A percentile compares a stretch with the other conserved stretches of the same genome.
phyloP scores from a whole-genome alignment of 2,113 vertebrate genomes.

The Mola mola region DNA sequence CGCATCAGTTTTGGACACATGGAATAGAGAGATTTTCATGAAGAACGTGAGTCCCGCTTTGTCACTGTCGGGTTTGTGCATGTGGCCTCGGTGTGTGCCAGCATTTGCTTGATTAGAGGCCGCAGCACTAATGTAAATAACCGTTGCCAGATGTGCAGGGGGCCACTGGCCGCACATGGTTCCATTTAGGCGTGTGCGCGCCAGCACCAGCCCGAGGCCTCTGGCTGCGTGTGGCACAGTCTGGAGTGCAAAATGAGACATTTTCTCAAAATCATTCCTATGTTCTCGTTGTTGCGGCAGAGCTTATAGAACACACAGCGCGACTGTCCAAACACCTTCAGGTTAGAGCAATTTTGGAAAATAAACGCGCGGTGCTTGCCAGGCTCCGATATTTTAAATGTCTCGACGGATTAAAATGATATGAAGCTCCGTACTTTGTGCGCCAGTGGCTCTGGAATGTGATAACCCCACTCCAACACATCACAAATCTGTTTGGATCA shows the following conservation, averaged over 20 bases:
- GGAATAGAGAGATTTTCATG: too few species aligned
- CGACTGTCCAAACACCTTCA: too few species aligned
- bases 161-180: slow-evolving; percentile 43
- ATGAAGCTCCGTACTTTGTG: too few species aligned
- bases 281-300: too few species aligned
- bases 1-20: too few species aligned
- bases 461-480: slow-evolving; percentile 25
- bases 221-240: too few species aligned
- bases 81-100: slow-evolving; percentile 63
- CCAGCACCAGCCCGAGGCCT: slow-evolving; percentile 27
- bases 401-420: slow-evolving; percentile 8
- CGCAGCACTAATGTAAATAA: slow-evolving; percentile 66
- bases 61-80: too few species aligned
- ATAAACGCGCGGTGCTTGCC: neutral
- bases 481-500: slow-evolving; percentile 44
- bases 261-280: too few species aligned
- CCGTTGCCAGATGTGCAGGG: slow-evolving; percentile 71
- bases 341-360: neutral
- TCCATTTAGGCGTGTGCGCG: slow-evolving; percentile 52
- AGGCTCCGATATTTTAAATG: too few species aligned
- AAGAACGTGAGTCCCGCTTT: too few species aligned
- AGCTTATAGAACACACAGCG: too few species aligned
- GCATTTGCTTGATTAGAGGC: slow-evolving; percentile 70
- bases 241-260: too few species aligned
- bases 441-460: slow-evolving; percentile 5